Conservation (phyloP, 2,888 invertebrate species). For the Acronicta psi region DNA sequence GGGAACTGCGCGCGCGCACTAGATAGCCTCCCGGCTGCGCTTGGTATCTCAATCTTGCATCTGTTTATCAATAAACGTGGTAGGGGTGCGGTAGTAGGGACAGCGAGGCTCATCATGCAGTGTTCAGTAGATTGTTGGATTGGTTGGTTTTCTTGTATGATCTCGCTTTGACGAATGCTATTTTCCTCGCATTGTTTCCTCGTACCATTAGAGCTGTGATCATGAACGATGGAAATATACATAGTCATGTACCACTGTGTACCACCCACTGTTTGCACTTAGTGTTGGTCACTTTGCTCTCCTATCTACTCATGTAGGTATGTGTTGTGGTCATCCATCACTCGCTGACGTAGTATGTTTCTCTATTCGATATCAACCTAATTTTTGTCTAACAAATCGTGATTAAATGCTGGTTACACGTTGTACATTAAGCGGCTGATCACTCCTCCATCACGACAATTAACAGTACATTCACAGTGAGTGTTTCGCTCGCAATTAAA, state of each 20-base stretch:
- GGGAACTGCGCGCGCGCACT: constrained; percentile 27
- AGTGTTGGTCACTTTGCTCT: background rate
- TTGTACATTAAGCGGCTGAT: background rate
- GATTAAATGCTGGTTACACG: background rate
- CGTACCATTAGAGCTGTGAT: background rate
- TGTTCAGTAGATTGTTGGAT: no score
- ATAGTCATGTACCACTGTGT: no score
- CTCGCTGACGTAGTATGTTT: background rate
- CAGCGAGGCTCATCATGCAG: background rate
- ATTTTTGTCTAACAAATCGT: background rate
- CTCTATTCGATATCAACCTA: background rate
- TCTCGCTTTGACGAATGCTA: no score
- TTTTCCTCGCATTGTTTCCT: no score
- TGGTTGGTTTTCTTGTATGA: no score
- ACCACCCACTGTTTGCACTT: background rate
- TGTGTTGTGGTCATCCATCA: background rate
- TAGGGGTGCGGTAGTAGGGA: constrained; percentile 2
- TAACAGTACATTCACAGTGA: constrained; percentile 19
- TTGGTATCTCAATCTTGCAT: constrained; percentile 44
- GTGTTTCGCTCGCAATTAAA: constrained; percentile 21
- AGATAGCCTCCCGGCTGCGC: constrained; percentile 1
- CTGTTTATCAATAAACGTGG: constrained; percentile 41
- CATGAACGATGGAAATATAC: background rate
- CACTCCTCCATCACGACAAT: constrained; percentile 9
- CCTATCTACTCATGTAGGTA: background rate